Conservation (phyloP, 2,797 vertebrate species). For the Hippocampus kuda region DNA sequence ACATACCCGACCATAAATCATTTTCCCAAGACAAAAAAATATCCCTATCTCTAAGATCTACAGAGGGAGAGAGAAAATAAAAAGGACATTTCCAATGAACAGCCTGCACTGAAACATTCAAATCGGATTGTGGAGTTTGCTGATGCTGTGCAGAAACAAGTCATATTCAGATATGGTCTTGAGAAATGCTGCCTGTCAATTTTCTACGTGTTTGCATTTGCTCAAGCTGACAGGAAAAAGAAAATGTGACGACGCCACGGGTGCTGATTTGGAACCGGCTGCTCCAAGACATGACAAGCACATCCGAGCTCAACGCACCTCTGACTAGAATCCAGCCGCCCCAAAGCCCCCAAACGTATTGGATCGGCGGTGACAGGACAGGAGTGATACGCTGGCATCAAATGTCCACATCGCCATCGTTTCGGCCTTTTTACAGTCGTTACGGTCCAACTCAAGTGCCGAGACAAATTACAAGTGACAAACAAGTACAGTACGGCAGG, state of each 20-base stretch:
- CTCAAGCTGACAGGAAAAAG: constrained; percentile 51
- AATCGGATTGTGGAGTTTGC: constrained; percentile 18
- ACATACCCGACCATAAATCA: not conserved
- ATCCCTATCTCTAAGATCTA: not conserved
- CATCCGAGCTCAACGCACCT: not conserved
- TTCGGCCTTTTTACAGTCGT: not conserved
- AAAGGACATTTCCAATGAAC: constrained; percentile 16
- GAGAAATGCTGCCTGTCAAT: constrained; percentile 51
- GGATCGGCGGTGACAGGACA: too few species aligned
- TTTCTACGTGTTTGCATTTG: constrained; percentile 45
- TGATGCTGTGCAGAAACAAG: constrained; percentile 5
- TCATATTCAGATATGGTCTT: constrained; percentile 47
- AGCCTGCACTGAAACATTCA: not conserved
- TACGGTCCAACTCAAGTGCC: not conserved
- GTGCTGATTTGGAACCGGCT: constrained; percentile 4
- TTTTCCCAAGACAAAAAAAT: not conserved
- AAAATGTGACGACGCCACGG: not conserved
- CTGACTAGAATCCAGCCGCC: not conserved
- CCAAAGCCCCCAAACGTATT: too few species aligned
- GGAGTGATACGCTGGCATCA: too few species aligned
- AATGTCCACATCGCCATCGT: not conserved
- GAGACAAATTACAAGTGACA: not conserved
- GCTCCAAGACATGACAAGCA: not conserved
- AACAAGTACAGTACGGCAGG: not conserved
- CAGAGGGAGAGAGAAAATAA: not conserved